Conservation (phyloP, 2,113 vertebrate genomes). For the Mionectes macconnelli region DNA sequence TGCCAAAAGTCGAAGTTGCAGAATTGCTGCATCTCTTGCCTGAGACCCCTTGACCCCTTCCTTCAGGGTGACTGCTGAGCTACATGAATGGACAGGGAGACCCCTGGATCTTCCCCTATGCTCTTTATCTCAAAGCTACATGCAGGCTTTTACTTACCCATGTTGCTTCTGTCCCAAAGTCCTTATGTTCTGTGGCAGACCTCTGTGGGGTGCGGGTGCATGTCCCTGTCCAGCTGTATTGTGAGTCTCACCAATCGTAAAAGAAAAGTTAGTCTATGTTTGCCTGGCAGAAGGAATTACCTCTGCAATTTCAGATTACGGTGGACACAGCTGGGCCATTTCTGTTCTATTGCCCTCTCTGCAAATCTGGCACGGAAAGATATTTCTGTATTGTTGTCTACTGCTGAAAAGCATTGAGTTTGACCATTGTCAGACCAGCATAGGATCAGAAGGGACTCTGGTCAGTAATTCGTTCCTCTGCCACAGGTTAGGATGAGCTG, state of each 20-base stretch:
- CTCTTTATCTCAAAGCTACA: neutral
- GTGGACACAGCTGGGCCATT: neutral
- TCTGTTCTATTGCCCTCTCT: neutral
- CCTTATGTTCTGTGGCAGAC: neutral
- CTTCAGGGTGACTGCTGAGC: neutral
- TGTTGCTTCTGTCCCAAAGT: neutral
- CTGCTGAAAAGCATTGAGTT: neutral
- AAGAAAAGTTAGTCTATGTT: neutral
- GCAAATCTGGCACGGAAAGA: neutral
- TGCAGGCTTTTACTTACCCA: neutral
- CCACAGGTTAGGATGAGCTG: neutral
- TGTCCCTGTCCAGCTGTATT: neutral
- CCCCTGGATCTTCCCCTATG: neutral
- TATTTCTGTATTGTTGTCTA: neutral
- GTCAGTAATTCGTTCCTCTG: neutral
- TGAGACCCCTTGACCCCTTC: neutral
- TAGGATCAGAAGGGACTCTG: neutral
- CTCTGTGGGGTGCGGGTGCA: neutral
- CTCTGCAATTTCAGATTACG: neutral
- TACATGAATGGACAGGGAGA: neutral
- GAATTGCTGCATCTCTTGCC: neutral
- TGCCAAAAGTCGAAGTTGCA: neutral
- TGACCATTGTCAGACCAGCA: neutral
- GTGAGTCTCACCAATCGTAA: neutral
- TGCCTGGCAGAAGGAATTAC: neutral